Percentiles rank a stretch among this genome's conserved stretches.
phyloP scores from a whole-genome alignment of 1,140 invertebrate species.

The Phocides pigmalion region DNA sequence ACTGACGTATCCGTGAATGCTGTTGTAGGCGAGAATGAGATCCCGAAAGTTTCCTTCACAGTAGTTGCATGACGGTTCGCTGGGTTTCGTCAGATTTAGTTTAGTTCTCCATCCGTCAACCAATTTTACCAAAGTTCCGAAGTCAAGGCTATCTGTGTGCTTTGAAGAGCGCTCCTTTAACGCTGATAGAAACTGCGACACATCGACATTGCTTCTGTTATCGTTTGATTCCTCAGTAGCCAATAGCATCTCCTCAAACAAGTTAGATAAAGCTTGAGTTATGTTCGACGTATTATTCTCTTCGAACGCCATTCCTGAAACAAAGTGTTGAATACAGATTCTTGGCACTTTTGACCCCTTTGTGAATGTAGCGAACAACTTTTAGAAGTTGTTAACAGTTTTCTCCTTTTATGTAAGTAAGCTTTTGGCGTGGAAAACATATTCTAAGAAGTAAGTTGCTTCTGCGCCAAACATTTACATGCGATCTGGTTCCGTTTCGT shows the following conservation, averaged over 20 bases:
- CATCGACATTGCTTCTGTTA: conserved; percentile 56
- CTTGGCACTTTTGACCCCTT: conserved; percentile 18
- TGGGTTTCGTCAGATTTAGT: conserved; percentile 61
- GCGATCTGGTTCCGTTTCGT: conserved; percentile 1
- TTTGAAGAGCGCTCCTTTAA: conserved; percentile 60
- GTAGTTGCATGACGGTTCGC: conserved; percentile 64
- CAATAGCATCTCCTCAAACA: conserved; percentile 71
- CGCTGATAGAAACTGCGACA: conserved; percentile 62
- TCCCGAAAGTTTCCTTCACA: conserved; percentile 74
- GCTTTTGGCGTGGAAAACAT: conserved; percentile 24
- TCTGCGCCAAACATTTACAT: background rate
- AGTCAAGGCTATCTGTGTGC: conserved; percentile 61
- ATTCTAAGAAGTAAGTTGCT: background rate
- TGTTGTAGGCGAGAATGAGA: conserved; percentile 72
- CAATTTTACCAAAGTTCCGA: conserved; percentile 67
- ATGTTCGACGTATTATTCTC: conserved; percentile 61
- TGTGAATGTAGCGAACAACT: conserved; percentile 5
- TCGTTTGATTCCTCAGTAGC: conserved; percentile 55
- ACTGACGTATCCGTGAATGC: conserved; percentile 80
- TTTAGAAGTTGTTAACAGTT: background rate
- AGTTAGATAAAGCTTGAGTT: conserved; percentile 65
- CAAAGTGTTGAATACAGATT: conserved; percentile 20
- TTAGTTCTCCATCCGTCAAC: conserved; percentile 65
- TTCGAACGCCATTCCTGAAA: conserved; percentile 50
- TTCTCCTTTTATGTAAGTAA: background rate